Base-by-base conservation (phyloP, 2,888 invertebrate species). In the Meteorus colon region DNA sequence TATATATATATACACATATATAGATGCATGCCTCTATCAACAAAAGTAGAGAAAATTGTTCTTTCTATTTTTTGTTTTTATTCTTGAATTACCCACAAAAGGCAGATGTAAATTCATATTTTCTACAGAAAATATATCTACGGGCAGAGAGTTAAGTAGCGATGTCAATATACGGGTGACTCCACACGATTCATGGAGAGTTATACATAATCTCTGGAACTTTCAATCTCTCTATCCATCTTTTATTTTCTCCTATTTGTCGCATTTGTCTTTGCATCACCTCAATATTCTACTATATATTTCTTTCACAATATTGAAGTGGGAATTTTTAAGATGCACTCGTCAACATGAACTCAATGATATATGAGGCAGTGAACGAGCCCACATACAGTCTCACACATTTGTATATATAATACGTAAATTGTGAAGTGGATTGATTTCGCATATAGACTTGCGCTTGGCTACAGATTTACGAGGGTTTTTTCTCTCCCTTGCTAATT, bases 261-360 rank as follows among this genome's bases (percentile, higher is more conserved):
- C n/a, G 10, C 1, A 19, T n/a, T 55, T 55, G 1, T 55, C 4
- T 55, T n/a, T 48, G n/a, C 2, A 48, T 48, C 10, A n/a, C 16
- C 6, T n/a, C n/a, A 48, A 48, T 48, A 70, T 70, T 29, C 4
- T 27, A 12, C 59, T 41, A n/a, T 24, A 34, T 70, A 14, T 55
- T 55, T 55, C 60, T 34, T 70, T 41, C 70, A 72, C 12, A 48
- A 65, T 27, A 65, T 37, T 19, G 4, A 45, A 24, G 5, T 14
- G 16, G n/a, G 19, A 6, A 55, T 55, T 55, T 55, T 55, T 19
- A 19, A 55, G 55, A 55, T 55, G 19, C 48, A 45, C 55, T 24
- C 68, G 29, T 70, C 77, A 74, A 67, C 70, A 70, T 70, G 19
- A 77, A 34, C 70, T 55, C 19, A 55, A 55, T 55, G 1, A 55